These are phyloP conservation scores for Regulus satrapa DNA, from an alignment of 2,113 vertebrate genomes.

Conservation along the genomic window DNA sequence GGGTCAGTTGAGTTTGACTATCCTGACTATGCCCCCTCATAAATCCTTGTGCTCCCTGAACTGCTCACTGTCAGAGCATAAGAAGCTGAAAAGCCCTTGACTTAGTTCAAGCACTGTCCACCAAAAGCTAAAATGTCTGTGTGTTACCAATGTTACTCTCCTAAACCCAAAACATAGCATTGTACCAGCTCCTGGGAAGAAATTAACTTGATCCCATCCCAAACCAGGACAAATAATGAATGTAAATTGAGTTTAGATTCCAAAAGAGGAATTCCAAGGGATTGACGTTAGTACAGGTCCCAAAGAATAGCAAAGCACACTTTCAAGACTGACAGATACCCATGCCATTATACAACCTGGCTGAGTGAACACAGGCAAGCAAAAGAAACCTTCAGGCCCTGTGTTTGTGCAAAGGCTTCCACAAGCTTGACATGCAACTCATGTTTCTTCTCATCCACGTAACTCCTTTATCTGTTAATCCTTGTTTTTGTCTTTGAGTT, in stretches of 20 bases:
- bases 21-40: neutral
- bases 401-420: neutral
- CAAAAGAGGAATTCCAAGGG: neutral
- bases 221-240: neutral
- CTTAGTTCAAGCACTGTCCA: neutral
- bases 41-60: neutral
- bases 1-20: neutral
- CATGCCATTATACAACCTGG: neutral
- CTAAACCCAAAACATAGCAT: neutral
- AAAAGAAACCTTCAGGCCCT: neutral
- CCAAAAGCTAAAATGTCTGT: neutral
- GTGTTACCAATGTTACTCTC: neutral
- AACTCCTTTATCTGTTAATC: neutral
- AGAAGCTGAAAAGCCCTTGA: neutral
- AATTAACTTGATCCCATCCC: neutral
- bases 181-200: neutral
- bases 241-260: neutral
- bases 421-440: neutral
- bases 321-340: neutral
- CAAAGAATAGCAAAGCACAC: no score
- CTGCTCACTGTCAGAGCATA: fast-evolving
- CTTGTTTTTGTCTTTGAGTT: neutral
- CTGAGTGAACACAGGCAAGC: neutral
- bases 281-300: neutral
- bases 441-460: neutral